Base-by-base conservation (phyloP, 2,888 invertebrate species). In the Ophraella communa region DNA sequence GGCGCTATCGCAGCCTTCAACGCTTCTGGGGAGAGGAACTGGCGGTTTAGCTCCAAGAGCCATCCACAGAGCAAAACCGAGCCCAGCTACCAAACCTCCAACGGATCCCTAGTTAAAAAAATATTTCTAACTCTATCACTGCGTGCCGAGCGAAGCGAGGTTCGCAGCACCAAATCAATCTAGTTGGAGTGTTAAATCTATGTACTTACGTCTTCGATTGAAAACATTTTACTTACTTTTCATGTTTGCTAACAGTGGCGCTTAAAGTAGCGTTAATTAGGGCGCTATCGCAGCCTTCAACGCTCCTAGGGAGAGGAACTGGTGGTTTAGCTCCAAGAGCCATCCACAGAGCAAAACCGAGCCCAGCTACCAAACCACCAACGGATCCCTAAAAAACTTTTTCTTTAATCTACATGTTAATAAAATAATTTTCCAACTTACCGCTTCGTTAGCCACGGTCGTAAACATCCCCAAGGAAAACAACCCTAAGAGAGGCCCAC, bases 381-480 rank as follows among this genome's bases (percentile, higher is more conserved):
- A 91, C 83, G 0, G 89, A 90, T 24, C 95, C 95, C 89, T 90
- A 81, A 5, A 82, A 81, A 57, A 33, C 30, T 11, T 33, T 14
- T 11, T 35, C 4, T 24, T n/a, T n/a, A n/a, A n/a, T n/a, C n/a
- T n/a, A n/a, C n/a, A n/a, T n/a, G n/a, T n/a, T n/a, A n/a, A n/a
- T n/a, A 20, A 35, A 8, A 17, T 44, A 52, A 3, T 14, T 4
- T 4, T 10, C 42, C 24, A 30, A 35, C 82, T 82, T 76, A 89
- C 90, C 79, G 83, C 85, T 81, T 94, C 87, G 77, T 91, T 93
- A 4, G 91, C 89, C 57, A 83, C 85, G 11, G 90, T 88, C 39
- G 90, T 89, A 70, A 90, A 89, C 92, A 96, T 94, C 71, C 95
- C 95, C 24, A 95, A 82, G 0, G 93, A 90, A 78, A 95, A 96